Percentiles rank a stretch among this genome's conserved stretches.
Evolutionary conservation across 2,113 vertebrate genomes (phyloP).

Genomic region (Sciurus niger): DNA sequence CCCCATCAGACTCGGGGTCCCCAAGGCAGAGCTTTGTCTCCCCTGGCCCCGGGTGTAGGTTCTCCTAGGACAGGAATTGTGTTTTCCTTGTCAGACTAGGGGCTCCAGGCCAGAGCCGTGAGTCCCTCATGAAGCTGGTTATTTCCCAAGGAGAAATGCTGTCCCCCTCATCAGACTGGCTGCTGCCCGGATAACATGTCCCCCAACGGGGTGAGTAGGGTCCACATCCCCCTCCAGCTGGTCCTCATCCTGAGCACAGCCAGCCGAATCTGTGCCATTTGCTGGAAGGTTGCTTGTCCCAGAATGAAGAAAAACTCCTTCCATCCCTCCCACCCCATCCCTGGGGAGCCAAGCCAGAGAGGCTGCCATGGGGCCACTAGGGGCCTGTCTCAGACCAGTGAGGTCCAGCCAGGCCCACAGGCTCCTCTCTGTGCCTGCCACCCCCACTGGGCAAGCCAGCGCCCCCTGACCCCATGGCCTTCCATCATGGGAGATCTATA

Average conservation of each 20-base stretch:
- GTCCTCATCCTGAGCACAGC: background rate
- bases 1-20: background rate
- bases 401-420: slow-evolving; percentile 19
- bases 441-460: slow-evolving; percentile 83
- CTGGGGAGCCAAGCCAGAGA: slow-evolving; percentile 15
- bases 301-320: slow-evolving; percentile 14
- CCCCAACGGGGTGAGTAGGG: background rate
- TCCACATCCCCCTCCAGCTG: background rate
- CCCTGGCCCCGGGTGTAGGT: background rate
- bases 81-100: background rate
- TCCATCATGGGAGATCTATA: slow-evolving; percentile 92
- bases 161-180: background rate
- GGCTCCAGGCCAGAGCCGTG: background rate
- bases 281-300: background rate
- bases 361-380: background rate
- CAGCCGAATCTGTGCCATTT: background rate
- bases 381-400: background rate
- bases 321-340: background rate
- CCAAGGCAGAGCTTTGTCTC: background rate
- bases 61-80: background rate
- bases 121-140: background rate
- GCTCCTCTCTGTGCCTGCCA: slow-evolving; percentile 66
- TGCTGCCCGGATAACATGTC: background rate
- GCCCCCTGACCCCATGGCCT: slow-evolving; percentile 89
- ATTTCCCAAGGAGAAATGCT: background rate